Conservation (phyloP, 2,113 vertebrate genomes). For the Neolamprologus tretocephalus region DNA sequence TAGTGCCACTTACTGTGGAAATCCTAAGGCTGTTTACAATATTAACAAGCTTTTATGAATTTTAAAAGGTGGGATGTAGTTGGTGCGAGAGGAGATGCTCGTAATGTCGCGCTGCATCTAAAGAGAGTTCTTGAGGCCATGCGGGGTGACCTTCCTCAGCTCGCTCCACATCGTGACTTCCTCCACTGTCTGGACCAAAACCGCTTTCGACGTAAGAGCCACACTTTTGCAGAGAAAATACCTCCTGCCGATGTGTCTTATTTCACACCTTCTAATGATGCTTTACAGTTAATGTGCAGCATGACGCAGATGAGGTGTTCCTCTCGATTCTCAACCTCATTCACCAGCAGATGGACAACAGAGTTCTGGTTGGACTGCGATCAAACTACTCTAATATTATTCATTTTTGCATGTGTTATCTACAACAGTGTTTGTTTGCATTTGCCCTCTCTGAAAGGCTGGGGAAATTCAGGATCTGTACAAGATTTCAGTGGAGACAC, state of each 20-base stretch:
- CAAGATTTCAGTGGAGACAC: constrained; percentile 47
- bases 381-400: not conserved
- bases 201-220: constrained; percentile 40
- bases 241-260: not conserved
- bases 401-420: not conserved
- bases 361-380: constrained; percentile 33
- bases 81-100: accelerated
- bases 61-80: constrained; percentile 50
- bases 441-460: constrained; percentile 32
- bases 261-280: not conserved
- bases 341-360: constrained; percentile 55
- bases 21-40: not conserved
- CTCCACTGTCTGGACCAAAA: constrained; percentile 61
- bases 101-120: constrained; percentile 52
- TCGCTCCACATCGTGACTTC: constrained; percentile 31
- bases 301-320: constrained; percentile 72
- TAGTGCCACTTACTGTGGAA: not conserved
- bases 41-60: not conserved
- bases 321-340: constrained; percentile 58
- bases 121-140: constrained; percentile 43
- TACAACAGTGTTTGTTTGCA: not conserved
- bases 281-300: constrained; percentile 46
- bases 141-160: not conserved
- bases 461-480: constrained; percentile 57
- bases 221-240: not conserved